phyloP scores from a whole-genome alignment of 1,140 invertebrate genomes.

The Aphelinus certus region DNA sequence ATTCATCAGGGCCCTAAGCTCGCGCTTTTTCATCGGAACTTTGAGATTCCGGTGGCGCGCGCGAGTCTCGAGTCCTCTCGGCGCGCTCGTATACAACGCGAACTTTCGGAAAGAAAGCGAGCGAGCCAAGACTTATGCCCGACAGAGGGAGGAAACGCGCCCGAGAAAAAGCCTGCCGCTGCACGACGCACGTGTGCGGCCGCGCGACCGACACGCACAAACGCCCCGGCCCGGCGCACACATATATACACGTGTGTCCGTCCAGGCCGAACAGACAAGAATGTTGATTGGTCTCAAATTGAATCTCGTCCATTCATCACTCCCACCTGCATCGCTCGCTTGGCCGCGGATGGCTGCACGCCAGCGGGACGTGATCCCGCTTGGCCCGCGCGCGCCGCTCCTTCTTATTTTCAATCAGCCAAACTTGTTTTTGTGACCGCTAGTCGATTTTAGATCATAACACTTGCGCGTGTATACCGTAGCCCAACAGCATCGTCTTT shows the following conservation, averaged over 20 bases:
- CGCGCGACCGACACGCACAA: not conserved
- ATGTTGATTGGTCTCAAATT: conserved; percentile 64
- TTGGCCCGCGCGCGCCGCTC: too few species aligned
- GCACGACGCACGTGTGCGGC: too few species aligned
- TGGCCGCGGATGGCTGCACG: too few species aligned
- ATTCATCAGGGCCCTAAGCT: conserved; percentile 33
- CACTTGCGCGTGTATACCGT: too few species aligned
- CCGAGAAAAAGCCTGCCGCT: conserved; percentile 2
- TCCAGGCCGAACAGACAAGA: conserved; percentile 49
- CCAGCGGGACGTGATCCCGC: too few species aligned
- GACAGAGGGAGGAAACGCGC: not conserved
- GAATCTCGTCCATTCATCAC: conserved; percentile 61
- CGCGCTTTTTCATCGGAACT: conserved; percentile 35
- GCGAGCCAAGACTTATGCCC: not conserved
- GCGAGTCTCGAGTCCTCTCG: not conserved
- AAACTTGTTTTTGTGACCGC: too few species aligned
- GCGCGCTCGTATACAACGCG: not conserved
- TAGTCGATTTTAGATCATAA: too few species aligned
- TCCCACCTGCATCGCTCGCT: conserved; percentile 28
- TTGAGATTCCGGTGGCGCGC: conserved; percentile 26
- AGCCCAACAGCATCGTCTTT: not conserved
- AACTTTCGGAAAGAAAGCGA: not conserved
- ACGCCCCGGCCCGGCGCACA: not conserved
- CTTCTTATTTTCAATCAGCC: too few species aligned
- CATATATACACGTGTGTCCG: not conserved